These are phyloP conservation scores for Lysiphlebus fabarum DNA, from an alignment of 1,140 invertebrate species.

Conservation along the genomic window DNA sequence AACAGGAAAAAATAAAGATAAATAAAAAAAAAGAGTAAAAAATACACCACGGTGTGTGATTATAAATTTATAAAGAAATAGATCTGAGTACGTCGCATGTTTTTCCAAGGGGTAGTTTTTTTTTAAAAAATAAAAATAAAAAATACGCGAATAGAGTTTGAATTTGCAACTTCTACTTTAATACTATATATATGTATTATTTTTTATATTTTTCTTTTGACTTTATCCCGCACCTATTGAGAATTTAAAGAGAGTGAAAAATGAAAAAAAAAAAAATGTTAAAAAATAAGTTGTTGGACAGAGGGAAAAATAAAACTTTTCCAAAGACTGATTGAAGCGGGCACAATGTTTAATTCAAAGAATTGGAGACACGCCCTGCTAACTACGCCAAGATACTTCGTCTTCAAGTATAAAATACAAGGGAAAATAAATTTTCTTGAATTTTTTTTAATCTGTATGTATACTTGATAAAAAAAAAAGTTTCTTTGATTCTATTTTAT, in stretches of 20 bases:
- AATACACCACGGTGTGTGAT: constrained; percentile 31
- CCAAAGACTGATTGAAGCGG: constrained; percentile 41
- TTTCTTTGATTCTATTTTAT: not conserved
- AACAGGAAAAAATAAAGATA: constrained; percentile 8
- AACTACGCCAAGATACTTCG: constrained; percentile 18
- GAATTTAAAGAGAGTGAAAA: constrained; percentile 19
- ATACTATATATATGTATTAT: too few relatives aligned
- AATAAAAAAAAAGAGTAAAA: constrained; percentile 12
- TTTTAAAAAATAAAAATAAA: constrained; percentile 1
- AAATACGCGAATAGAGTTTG: constrained; percentile 9
- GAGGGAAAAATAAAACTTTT: constrained; percentile 4
- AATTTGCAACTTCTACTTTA: constrained; percentile 22
- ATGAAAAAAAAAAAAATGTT: constrained; percentile 29
- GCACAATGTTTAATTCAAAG: constrained; percentile 50
- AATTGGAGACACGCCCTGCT: constrained; percentile 36
- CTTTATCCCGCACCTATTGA: constrained; percentile 1
- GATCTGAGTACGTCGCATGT: constrained; percentile 28
- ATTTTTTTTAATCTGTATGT: not conserved
- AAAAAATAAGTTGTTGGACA: constrained; percentile 17
- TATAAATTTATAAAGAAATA: constrained; percentile 43
- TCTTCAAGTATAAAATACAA: not conserved
- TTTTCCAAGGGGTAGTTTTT: constrained; percentile 2
- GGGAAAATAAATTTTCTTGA: not conserved
- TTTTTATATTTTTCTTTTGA: not conserved
- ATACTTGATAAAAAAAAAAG: not conserved